These are phyloP conservation scores for Oncorhynchus gorbuscha DNA, from an alignment of 2,113 vertebrate genomes.

Conservation along the genomic window DNA sequence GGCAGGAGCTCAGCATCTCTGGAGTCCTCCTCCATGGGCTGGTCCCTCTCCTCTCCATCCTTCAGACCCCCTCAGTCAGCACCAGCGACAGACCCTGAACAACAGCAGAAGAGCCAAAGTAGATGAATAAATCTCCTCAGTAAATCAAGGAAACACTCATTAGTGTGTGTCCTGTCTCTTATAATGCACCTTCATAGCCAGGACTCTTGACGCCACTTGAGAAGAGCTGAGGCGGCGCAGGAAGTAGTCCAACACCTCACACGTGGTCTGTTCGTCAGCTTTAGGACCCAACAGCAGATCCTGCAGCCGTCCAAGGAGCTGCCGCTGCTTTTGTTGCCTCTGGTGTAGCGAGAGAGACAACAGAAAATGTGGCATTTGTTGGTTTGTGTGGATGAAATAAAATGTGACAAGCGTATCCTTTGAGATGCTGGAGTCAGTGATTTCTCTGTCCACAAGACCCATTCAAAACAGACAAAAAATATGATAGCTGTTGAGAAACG, in stretches of 20 bases:
- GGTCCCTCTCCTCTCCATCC: slow-evolving; percentile 90
- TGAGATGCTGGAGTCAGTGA: background rate
- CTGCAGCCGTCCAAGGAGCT: slow-evolving; percentile 91
- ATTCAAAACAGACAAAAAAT: background rate
- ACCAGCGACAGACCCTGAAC: slow-evolving; percentile 90
- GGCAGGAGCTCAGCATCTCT: slow-evolving; percentile 81
- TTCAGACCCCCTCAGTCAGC: slow-evolving; percentile 84
- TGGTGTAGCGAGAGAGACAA: slow-evolving; percentile 43
- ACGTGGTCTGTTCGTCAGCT: slow-evolving; percentile 94
- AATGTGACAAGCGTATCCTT: too few relatives aligned
- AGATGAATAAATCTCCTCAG: background rate
- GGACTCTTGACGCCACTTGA: slow-evolving; percentile 90
- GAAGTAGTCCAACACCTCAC: slow-evolving; percentile 97
- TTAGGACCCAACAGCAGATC: slow-evolving; percentile 92
- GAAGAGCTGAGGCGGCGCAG: slow-evolving; percentile 92
- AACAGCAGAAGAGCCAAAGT: background rate
- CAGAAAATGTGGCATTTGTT: background rate
- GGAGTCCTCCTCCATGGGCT: slow-evolving; percentile 88
- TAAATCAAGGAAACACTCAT: background rate
- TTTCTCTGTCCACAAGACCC: background rate
- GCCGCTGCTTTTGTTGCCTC: slow-evolving; percentile 95
- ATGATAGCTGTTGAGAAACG: background rate
- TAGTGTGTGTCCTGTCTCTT: background rate
- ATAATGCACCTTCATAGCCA: slow-evolving; percentile 89
- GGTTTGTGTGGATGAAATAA: background rate